Conservation (phyloP, 2,797 vertebrate genomes). For the Lagocephalus sceleratus region DNA sequence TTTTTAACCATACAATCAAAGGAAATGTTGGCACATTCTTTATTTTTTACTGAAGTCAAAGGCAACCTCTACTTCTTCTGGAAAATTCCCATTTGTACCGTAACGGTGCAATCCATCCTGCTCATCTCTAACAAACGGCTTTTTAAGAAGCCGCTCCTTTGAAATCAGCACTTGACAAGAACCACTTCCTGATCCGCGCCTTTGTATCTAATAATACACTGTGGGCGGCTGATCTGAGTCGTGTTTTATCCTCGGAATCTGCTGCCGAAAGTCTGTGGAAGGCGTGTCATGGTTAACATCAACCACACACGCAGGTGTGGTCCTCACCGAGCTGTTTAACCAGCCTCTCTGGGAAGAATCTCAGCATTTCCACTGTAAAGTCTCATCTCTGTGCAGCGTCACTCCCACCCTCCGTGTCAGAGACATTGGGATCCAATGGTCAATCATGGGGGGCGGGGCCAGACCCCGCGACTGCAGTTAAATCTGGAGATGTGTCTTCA, state of each 20-base stretch:
- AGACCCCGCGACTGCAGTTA: conserved; percentile 32
- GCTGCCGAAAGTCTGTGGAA: conserved; percentile 44
- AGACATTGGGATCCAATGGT: conserved; percentile 8
- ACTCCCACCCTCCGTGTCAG: conserved; percentile 35
- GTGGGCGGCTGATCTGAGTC: conserved; percentile 2
- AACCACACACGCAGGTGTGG: conserved; percentile 57
- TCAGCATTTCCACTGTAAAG: conserved; percentile 27
- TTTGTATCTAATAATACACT: conserved; percentile 19
- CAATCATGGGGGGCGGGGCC: conserved; percentile 30
- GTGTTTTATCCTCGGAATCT: conserved; percentile 2
- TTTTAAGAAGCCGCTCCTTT: conserved; percentile 8
- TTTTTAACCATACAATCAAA: no score
- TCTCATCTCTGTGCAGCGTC: conserved; percentile 15
- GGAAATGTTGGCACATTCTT: no score
- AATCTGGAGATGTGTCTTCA: conserved; percentile 20
- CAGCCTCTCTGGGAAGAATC: conserved; percentile 26
- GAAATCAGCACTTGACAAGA: conserved; percentile 1
- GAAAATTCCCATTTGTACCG: no score
- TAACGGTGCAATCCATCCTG: no score
- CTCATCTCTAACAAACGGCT: no score
- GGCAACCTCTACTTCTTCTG: no score
- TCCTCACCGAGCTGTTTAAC: conserved; percentile 45
- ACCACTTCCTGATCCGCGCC: conserved; percentile 23
- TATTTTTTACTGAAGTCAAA: no score
- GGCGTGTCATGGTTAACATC: conserved; percentile 29